Evolutionary conservation across 2,113 vertebrate species (phyloP).

Genomic region (Eptatretus burgeri): DNA sequence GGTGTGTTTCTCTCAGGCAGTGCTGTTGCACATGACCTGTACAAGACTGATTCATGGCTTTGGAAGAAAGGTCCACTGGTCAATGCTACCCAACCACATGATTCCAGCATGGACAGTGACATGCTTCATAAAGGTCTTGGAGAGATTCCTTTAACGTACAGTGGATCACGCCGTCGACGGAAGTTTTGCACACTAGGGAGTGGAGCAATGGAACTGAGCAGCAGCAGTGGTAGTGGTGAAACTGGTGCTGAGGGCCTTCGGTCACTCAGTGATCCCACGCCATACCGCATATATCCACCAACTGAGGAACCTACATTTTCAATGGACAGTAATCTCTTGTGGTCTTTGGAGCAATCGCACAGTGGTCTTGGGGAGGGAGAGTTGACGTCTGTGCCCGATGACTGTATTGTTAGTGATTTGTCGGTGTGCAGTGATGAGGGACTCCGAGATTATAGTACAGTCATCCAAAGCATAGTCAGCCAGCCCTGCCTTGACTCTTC

Average conservation of each 20-base stretch:
- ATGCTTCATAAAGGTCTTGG: slow-evolving; percentile 15
- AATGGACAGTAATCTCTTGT: slow-evolving; percentile 65
- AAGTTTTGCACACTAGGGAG: slow-evolving; percentile 39
- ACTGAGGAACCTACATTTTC: slow-evolving; percentile 48
- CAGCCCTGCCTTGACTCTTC: slow-evolving; percentile 49
- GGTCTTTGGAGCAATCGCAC: slow-evolving; percentile 33
- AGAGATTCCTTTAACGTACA: slow-evolving; percentile 37
- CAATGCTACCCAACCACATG: background rate
- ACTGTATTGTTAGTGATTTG: slow-evolving; percentile 53
- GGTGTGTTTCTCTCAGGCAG: no score
- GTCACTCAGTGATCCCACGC: slow-evolving; percentile 84
- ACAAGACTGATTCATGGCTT: slow-evolving; percentile 9
- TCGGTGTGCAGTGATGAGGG: slow-evolving; percentile 58
- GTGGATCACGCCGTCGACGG: slow-evolving; percentile 37
- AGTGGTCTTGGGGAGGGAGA: slow-evolving; percentile 19
- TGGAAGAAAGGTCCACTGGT: slow-evolving; percentile 10
- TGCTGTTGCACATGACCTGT: background rate
- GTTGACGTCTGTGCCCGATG: slow-evolving; percentile 15
- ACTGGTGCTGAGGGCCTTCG: slow-evolving; percentile 31
- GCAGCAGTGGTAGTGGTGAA: slow-evolving; percentile 23
- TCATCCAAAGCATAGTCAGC: slow-evolving; percentile 59
- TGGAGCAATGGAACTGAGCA: slow-evolving; percentile 34
- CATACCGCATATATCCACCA: slow-evolving; percentile 33
- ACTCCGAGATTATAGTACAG: slow-evolving; percentile 41
- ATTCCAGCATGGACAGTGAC: slow-evolving; percentile 12